A percentile compares a stretch with the other conserved stretches of the same genome.
These are phyloP conservation scores for Miniopterus natalensis DNA, from an alignment of 2,113 vertebrate genomes.

Conservation along the genomic window DNA sequence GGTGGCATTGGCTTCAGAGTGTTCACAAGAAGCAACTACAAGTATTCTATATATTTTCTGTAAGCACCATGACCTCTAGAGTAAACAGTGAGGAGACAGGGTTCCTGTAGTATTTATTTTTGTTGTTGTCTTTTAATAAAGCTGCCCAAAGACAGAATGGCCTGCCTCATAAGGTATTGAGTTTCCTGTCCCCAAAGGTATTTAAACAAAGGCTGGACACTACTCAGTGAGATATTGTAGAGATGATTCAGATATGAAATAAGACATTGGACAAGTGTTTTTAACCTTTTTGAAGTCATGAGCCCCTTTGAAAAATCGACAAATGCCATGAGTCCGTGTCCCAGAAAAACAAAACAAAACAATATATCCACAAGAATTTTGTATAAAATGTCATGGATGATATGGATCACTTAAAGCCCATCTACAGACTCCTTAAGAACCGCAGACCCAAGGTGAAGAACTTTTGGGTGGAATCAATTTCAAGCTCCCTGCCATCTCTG, in stretches of 20 bases:
- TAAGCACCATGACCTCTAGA: not conserved
- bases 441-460: not conserved
- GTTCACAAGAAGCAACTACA: not conserved
- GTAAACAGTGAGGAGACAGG: not conserved
- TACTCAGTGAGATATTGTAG: not conserved
- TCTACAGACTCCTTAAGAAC: not conserved
- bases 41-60: not conserved
- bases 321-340: not conserved
- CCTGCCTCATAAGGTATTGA: not conserved
- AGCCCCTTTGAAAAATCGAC: not conserved
- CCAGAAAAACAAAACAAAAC: not conserved
- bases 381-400: not conserved
- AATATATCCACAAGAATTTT: not conserved
- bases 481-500: not conserved
- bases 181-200: not conserved
- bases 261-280: not conserved
- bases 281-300: not conserved
- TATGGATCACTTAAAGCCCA: not conserved
- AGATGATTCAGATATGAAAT: not conserved
- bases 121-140: not conserved
- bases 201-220: not conserved
- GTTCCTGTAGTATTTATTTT: not conserved
- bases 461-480: not conserved
- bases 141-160: not conserved
- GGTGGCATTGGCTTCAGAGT: not conserved